Evolutionary conservation across 1,140 invertebrate genomes (phyloP), one percentile per base, ranked within the genome.

Genomic region (Bradynema listronoti): DNA sequence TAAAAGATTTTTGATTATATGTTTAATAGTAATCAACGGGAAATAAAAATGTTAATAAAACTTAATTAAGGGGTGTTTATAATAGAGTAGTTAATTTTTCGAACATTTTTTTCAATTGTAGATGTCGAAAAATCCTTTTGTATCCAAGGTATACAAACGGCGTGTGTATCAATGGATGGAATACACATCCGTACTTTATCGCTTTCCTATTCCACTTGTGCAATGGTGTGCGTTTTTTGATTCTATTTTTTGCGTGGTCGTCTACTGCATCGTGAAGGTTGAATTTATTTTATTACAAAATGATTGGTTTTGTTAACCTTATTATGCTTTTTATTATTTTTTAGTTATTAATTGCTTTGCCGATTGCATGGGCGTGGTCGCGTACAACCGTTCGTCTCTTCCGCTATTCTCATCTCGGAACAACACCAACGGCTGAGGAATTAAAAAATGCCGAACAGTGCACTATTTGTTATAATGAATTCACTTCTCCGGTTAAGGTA

Each of bases 91-190:
- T 39, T 39, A 11, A 19, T 39, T 39, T 11, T 39, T 11, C 36
- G 19, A 39, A 39, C 36, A 39, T 11, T 39, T 39, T 19, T 39
- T 19, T 19, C 36, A 39, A 39, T 39, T 55, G 41, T 3, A 55
- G 52, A 36, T 55, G 3, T 34, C 33, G 4, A 55, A 55, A 46
- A 16, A 47, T 43, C 52, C 52, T 9, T 55, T n/a, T 19, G 19
- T 55, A 16, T 55, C 52, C n/a, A 55, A 55, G n/a, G n/a, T 36
- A 24, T 25, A 53, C 1, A 63, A 63, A 65, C 36, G 61, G 34
- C 33, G 61, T 29, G 30, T 63, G 22, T 63, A 66, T 24, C 61
- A 63, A 34, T 63, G 61, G 61, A 14, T 61, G 2, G 61, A 63
- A 11, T 63, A 63, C 42, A 63, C 16, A 22, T 30, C 59, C 42